Evolutionary conservation across 92 coral and sea anemone species (phyloP).

Genomic region (Diadumene lineata): DNA sequence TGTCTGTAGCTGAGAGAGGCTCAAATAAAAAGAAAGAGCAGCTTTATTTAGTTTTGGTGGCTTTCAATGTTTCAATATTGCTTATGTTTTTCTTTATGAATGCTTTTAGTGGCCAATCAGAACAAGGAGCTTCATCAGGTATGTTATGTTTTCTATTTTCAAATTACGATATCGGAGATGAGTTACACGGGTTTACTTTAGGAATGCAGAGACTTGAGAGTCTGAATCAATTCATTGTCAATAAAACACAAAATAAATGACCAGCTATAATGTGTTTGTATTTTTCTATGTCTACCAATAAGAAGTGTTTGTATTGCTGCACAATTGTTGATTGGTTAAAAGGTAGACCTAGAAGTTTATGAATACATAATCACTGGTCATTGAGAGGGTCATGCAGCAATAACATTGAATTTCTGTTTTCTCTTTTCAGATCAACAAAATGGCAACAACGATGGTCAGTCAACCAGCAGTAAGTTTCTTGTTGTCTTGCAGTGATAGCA

Average conservation of each 20-base stretch:
- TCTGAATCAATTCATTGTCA: too few relatives aligned
- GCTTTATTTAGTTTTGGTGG: too few relatives aligned
- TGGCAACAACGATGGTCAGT: conserved; percentile 64
- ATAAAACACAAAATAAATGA: too few relatives aligned
- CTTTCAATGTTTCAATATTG: not conserved
- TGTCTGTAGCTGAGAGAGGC: too few relatives aligned
- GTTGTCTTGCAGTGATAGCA: not conserved
- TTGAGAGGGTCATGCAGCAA: not conserved
- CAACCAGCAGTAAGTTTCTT: conserved; percentile 71
- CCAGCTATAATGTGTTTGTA: too few relatives aligned
- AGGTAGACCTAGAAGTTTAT: too few relatives aligned
- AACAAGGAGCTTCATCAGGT: conserved; percentile 82
- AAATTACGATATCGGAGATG: not conserved
- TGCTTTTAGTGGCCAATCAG: conserved; percentile 67
- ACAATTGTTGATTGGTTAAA: too few relatives aligned
- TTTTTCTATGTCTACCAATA: too few relatives aligned
- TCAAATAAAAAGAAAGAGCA: too few relatives aligned
- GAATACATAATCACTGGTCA: not conserved
- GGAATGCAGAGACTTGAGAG: too few relatives aligned
- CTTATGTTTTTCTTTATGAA: conserved; percentile 1
- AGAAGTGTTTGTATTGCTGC: too few relatives aligned
- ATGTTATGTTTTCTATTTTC: not conserved
- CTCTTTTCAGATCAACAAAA: conserved; percentile 56
- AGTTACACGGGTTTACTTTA: too few relatives aligned
- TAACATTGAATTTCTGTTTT: not conserved